Conservation (phyloP, 2,113 vertebrate species). For the Lucifuga dentata region DNA sequence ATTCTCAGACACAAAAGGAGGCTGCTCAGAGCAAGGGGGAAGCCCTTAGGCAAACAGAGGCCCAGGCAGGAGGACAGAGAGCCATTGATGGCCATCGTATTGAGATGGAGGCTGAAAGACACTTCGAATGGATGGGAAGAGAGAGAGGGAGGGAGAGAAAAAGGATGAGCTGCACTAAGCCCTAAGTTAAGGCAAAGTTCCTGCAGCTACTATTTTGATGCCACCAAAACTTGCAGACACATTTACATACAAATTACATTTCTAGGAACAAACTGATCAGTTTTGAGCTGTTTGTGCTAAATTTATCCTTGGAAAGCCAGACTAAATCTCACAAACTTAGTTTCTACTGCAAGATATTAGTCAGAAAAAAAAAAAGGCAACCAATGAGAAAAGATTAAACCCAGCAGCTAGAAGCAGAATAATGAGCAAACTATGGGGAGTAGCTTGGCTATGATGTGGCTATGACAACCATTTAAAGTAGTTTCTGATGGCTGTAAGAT, state of each 20-base stretch:
- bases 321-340: background rate
- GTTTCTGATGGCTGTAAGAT: too few species aligned
- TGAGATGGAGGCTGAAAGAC: conserved; percentile 69
- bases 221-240: conserved; percentile 10
- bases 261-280: conserved; percentile 22
- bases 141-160: conserved; percentile 19
- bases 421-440: background rate
- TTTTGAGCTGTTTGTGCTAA: background rate
- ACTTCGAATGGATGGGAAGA: conserved; percentile 21
- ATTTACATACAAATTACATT: conserved; percentile 12
- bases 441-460: background rate
- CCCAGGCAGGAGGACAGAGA: conserved; percentile 70
- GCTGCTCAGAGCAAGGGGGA: conserved; percentile 48
- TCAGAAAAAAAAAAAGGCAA: background rate
- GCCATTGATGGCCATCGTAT: conserved; percentile 69
- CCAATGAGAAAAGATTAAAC: background rate
- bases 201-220: conserved; percentile 8
- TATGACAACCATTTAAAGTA: background rate
- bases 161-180: conserved; percentile 14
- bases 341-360: conserved; percentile 2
- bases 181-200: background rate
- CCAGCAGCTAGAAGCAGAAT: background rate
- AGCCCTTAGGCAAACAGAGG: conserved; percentile 76
- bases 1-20: conserved; percentile 71
- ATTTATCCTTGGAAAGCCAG: conserved; percentile 1